Conservation (phyloP, 2,113 vertebrate species). For the Excalfactoria chinensis region DNA sequence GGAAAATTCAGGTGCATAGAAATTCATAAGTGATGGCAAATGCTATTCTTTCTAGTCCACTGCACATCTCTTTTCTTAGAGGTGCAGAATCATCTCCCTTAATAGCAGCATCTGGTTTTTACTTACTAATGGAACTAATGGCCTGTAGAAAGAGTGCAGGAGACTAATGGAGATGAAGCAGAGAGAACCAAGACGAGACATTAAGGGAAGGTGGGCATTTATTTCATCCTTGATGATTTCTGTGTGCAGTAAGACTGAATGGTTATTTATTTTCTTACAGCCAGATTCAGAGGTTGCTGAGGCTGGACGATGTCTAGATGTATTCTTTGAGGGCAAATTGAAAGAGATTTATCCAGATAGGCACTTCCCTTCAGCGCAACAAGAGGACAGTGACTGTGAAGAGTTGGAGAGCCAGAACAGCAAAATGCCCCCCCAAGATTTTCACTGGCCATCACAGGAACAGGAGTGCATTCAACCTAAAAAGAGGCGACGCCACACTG, state of each 20-base stretch:
- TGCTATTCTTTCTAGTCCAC: background rate
- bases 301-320: constrained; percentile 90
- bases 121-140: background rate
- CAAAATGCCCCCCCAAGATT: constrained; percentile 74
- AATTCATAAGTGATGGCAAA: background rate
- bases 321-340: constrained; percentile 88
- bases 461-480: constrained; percentile 92
- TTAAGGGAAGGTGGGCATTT: background rate
- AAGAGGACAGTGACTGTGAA: constrained; percentile 90
- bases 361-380: constrained; percentile 80
- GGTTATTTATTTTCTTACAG: constrained; percentile 69
- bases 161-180: background rate
- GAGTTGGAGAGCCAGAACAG: constrained; percentile 84
- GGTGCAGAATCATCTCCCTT: background rate
- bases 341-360: constrained; percentile 88
- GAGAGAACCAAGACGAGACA: background rate
- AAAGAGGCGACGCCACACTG: constrained; percentile 89
- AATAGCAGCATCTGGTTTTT: background rate
- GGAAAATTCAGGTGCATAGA: background rate
- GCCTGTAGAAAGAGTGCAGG: background rate
- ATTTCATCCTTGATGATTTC: background rate
- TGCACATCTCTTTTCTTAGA: background rate
- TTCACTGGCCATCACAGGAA: constrained; percentile 85
- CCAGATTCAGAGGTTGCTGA: constrained; percentile 97
- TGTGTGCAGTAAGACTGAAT: background rate